Evolutionary conservation across 2,113 vertebrate species (phyloP), one percentile per base, ranked within the genome.

Genomic region (Pelecanus crispus): DNA sequence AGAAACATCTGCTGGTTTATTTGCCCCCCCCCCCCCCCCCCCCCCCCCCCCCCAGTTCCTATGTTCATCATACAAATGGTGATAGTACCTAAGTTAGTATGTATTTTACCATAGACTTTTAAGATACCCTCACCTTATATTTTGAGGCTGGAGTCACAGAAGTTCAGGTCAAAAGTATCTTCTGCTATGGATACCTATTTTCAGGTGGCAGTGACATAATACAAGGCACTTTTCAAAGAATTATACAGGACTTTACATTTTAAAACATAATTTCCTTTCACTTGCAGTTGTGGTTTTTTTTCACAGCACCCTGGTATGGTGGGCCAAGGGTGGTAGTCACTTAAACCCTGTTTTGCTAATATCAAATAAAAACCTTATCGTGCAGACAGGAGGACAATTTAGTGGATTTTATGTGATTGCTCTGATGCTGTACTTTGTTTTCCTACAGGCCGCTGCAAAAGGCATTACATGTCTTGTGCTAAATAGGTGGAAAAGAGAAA

Each of bases 11-110:
- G 12, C 18, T 61, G 4, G 3, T 68, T 93, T 21, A 32, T 72
- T 88, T 70, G 24, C 19, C 5, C 5, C 4, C 32, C 6, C 6
- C 8, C 2, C 11, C 34, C 2, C 7, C 26, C 18, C 0, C 38
- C 62, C 32, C 4, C n/a, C n/a, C n/a, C n/a, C n/a, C n/a, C n/a
- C n/a, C n/a, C 2, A n/a, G 14, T 36, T 56, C 17, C 7, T 20
- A 3, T 18, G 18, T 61, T 71, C 5, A 4, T 63, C 36, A 32
- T 44, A 15, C 16, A 11, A 34, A 2, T 28, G n/a, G 22, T 67
- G 42, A 29, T 38, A 50, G 8, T 34, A 9, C 4, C 0, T 19
- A 44, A 21, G 5, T 56, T 71, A 53, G 9, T 44, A 10, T 31
- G 2, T 34, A 7, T 85, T 90, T 72, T n/a, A 40, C 34, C 3